phyloP scores from a whole-genome alignment of 2,113 vertebrate species.

The Penelope pileata region DNA sequence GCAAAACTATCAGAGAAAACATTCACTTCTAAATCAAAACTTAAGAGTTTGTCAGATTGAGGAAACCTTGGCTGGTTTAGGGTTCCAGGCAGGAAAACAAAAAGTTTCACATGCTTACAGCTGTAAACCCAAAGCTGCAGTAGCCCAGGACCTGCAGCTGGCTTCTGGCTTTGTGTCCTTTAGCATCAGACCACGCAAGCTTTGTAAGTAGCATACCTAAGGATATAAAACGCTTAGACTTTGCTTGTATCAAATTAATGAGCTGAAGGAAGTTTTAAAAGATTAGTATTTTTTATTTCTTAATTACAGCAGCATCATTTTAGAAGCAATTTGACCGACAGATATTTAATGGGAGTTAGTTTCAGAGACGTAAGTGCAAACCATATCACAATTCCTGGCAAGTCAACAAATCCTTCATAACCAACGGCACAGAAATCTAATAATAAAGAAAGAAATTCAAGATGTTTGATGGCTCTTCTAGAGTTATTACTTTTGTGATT shows the following conservation, averaged over 20 bases:
- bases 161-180: not conserved
- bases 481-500: not conserved
- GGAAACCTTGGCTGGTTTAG: not conserved
- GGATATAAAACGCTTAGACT: not conserved
- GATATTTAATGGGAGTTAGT: not conserved
- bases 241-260: not conserved
- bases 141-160: fast-evolving
- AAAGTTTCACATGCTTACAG: not conserved
- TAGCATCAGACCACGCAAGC: not conserved
- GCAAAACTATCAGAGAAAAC: not conserved
- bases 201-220: not conserved
- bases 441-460: not conserved
- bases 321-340: not conserved
- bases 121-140: not conserved
- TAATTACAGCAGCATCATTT: not conserved
- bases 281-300: not conserved
- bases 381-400: not conserved
- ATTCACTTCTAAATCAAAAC: not conserved
- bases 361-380: not conserved
- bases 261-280: not conserved
- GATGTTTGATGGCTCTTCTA: not conserved
- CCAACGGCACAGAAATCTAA: not conserved
- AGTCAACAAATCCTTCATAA: not conserved
- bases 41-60: not conserved
- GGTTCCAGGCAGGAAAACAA: not conserved